These are phyloP conservation scores for Betta splendens DNA, from an alignment of 2,797 vertebrate species.

Conservation along the genomic window DNA sequence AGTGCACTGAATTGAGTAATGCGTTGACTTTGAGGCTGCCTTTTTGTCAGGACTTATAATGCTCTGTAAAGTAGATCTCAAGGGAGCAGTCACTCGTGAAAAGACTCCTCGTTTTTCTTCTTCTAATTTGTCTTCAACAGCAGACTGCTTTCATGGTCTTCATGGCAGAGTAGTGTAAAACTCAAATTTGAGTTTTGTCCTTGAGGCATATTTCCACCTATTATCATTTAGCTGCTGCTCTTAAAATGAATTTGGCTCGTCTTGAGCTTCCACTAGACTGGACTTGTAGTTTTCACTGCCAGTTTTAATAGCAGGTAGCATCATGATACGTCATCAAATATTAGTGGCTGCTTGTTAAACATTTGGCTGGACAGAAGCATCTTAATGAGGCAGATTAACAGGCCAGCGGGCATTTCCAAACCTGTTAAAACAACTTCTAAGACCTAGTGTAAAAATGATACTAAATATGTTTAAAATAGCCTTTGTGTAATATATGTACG, in stretches of 20 bases:
- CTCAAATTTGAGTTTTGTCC: constrained; percentile 9
- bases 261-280: constrained; percentile 5
- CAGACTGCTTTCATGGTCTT: constrained; percentile 18
- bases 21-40: constrained; percentile 34
- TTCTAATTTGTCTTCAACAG: constrained; percentile 21
- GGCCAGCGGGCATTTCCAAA: constrained; percentile 17
- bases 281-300: constrained; percentile 8
- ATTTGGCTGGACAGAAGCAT: constrained; percentile 11
- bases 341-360: constrained; percentile 22
- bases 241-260: constrained; percentile 17
- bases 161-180: background rate
- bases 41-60: constrained; percentile 32
- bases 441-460: background rate
- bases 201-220: constrained; percentile 11
- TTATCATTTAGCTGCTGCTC: constrained; percentile 15
- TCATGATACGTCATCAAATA: constrained; percentile 11
- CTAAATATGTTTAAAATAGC: too few relatives aligned
- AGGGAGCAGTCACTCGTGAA: constrained; percentile 48
- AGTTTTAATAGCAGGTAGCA: constrained; percentile 8
- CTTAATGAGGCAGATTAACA: constrained; percentile 29
- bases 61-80: constrained; percentile 33
- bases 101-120: constrained; percentile 35
- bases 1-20: constrained; percentile 57
- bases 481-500: too few relatives aligned
- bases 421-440: constrained; percentile 2